Base-by-base conservation (phyloP, 2,797 vertebrate genomes). In the Enteromius mattozi region DNA sequence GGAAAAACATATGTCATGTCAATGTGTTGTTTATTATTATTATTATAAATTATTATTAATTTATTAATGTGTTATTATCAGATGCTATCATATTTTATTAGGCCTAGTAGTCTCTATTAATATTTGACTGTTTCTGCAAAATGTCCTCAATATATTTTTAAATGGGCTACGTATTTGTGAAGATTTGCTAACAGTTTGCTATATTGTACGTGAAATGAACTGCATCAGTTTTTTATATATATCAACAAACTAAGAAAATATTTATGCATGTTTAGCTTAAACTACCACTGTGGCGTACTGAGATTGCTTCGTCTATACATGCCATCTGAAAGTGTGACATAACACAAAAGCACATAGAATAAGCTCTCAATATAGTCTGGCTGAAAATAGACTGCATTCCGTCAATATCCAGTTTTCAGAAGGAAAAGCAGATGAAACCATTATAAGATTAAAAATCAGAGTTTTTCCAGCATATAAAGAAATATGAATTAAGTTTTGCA, bases 301-400 rank as follows among this genome's bases (percentile, higher is more conserved):
- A 80, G 78, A 51, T 56, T 30, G 66, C 49, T 70, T 72, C 47
- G 16, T 40, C 21, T 72, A 13, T 35, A 35, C 51, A n/a, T 72
- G 71, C 78, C 51, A 70, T 51, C 83, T 65, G 87, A 74, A 85
- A 71, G 79, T 86, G 47, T 85, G 90, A 80, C 45, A 45, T 75
- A n/a, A 87, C n/a, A 51, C 79, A 61, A 80, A 61, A 37, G 68
- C 54, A 76, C 40, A 77, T 69, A 71, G 45, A 80, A 54, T 30
- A 65, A 65, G 27, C 40, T 47, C 77, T 79, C 59, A n/a, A 33
- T 54, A 80, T 51, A 80, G 51, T 72, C 9, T 65, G 80, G 13
- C 56, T 82, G 13, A 74, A 63, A 49, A 82, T 63, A 74, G 40
- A 75, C 56, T 4, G 35, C 42, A 49, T 63, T 63, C 40, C 19